These are phyloP conservation scores for Euzetes globulus DNA, from an alignment of 2,888 invertebrate species.

Conservation along the genomic window DNA sequence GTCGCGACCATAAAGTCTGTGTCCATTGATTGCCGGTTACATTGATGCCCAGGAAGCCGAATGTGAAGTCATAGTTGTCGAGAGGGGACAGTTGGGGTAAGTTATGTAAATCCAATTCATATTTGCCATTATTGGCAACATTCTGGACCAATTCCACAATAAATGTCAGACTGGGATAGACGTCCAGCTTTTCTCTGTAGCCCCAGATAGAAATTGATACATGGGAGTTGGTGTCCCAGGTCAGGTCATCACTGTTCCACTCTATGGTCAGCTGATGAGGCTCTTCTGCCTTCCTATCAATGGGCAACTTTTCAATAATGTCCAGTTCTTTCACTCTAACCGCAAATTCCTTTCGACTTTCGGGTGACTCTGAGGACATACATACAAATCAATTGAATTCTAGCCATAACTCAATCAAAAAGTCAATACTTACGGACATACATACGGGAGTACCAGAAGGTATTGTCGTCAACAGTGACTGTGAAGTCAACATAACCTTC, in stretches of 20 bases:
- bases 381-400: not conserved
- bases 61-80: conserved; percentile 59
- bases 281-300: conserved; percentile 48
- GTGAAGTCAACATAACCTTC: conserved; percentile 65
- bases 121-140: conserved; percentile 40
- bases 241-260: conserved; percentile 79
- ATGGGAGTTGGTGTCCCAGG: conserved; percentile 54
- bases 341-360: conserved; percentile 60
- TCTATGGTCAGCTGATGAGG: conserved; percentile 68
- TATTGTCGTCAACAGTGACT: conserved; percentile 72
- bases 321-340: no score
- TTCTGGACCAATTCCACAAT: conserved; percentile 52
- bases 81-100: conserved; percentile 49
- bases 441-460: conserved; percentile 77
- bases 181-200: conserved; percentile 51
- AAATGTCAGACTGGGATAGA: conserved; percentile 66
- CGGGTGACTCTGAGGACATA: conserved; percentile 67
- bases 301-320: no score
- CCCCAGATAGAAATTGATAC: conserved; percentile 77
- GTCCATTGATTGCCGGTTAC: conserved; percentile 63
- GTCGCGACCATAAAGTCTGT: conserved; percentile 71
- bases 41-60: conserved; percentile 80
- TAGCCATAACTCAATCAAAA: not conserved
- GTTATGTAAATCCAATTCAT: conserved; percentile 18
- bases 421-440: conserved; percentile 66